phyloP scores from a whole-genome alignment of 2,797 vertebrate species.

The Lagorchestes hirsutus region DNA sequence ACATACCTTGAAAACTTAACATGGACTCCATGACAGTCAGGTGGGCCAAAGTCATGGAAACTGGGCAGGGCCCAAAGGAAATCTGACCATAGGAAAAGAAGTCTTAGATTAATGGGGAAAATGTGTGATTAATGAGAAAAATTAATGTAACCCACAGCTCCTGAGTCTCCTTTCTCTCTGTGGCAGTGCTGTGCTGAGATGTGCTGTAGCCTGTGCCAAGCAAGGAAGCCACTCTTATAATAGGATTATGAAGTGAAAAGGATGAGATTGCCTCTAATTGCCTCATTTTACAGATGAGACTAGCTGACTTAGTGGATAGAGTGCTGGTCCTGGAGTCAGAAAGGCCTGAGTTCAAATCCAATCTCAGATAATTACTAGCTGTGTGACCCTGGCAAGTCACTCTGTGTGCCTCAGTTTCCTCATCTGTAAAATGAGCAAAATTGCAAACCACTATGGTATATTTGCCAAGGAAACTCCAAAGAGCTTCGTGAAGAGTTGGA shows the following conservation, averaged over 20 bases:
- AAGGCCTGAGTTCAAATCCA: not conserved
- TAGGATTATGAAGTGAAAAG: not conserved
- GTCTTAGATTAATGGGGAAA: constrained; percentile 20
- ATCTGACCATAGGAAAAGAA: constrained; percentile 28
- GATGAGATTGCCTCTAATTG: not conserved
- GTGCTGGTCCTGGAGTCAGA: not conserved
- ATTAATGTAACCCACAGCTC: not conserved
- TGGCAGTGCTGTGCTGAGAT: not conserved
- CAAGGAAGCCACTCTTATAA: not conserved
- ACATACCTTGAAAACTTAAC: not conserved
- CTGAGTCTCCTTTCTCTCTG: not conserved
- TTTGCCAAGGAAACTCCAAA: not conserved
- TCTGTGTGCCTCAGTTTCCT: not conserved
- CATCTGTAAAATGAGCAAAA: not conserved
- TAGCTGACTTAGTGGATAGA: not conserved
- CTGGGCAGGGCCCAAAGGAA: not conserved
- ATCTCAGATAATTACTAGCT: not conserved
- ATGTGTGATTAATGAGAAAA: not conserved
- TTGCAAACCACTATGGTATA: not conserved
- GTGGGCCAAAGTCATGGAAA: constrained; percentile 36
- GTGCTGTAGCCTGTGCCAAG: not conserved
- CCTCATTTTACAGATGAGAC: not conserved
- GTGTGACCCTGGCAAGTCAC: not conserved
- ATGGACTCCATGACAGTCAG: constrained; percentile 8
- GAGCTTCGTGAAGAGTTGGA: not conserved